These are phyloP conservation scores for Dufourea novaeangliae DNA, from an alignment of 1,140 invertebrate genomes.

Conservation along the genomic window DNA sequence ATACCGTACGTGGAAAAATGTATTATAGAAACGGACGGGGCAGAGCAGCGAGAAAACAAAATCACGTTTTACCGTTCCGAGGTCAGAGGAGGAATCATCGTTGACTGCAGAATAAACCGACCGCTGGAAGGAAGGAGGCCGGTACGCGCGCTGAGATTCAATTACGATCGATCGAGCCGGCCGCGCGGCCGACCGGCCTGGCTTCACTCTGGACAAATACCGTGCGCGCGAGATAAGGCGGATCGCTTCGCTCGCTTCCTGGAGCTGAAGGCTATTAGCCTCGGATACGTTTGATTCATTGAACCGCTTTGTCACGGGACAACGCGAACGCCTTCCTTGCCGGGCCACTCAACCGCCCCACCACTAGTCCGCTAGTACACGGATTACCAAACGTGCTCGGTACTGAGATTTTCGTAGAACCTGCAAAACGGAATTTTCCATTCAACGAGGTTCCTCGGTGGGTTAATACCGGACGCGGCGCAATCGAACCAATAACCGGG, in stretches of 20 bases:
- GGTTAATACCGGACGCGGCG: too few relatives aligned
- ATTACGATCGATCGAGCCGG: slow-evolving; percentile 63
- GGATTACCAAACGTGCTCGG: too few relatives aligned
- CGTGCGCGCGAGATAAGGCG: slow-evolving; percentile 62
- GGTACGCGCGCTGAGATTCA: slow-evolving; percentile 63
- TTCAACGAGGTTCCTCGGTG: too few relatives aligned
- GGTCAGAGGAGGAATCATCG: slow-evolving; percentile 47
- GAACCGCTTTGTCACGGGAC: slow-evolving; percentile 53
- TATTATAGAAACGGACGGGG: slow-evolving; percentile 8
- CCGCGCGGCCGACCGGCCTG: slow-evolving; percentile 14
- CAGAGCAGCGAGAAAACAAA: slow-evolving; percentile 48
- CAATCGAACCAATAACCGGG: too few relatives aligned
- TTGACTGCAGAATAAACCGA: slow-evolving; percentile 45
- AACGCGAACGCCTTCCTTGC: background rate
- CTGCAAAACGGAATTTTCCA: too few relatives aligned
- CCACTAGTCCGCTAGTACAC: too few relatives aligned
- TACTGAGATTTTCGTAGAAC: too few relatives aligned
- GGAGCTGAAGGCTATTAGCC: slow-evolving; percentile 62
- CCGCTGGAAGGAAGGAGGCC: slow-evolving; percentile 13
- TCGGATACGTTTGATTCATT: slow-evolving; percentile 55
- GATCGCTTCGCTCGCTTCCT: slow-evolving; percentile 62
- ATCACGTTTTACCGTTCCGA: slow-evolving; percentile 46
- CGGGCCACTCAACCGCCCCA: too few relatives aligned
- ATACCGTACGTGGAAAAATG: slow-evolving; percentile 59
- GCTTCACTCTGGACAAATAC: slow-evolving; percentile 64